Evolutionary conservation across 1,140 invertebrate species (phyloP).

Genomic region (Steinernema feltiae): DNA sequence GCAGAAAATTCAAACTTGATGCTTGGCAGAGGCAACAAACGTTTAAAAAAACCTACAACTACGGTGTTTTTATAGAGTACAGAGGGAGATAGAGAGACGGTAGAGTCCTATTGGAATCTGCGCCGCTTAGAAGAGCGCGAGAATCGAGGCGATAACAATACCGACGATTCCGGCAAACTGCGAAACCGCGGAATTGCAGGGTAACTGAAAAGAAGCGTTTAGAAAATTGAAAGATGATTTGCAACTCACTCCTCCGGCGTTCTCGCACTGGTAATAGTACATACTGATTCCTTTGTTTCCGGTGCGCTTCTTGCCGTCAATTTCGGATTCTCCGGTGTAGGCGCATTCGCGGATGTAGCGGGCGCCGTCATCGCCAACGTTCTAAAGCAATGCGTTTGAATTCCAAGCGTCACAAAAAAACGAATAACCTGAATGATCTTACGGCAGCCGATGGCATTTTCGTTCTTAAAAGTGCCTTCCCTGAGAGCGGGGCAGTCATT

Average conservation of each 20-base stretch:
- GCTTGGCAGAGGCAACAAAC: too few species aligned
- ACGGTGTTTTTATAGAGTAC: background rate
- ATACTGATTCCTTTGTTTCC: constrained; percentile 37
- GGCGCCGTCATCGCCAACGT: constrained; percentile 31
- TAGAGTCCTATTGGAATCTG: background rate
- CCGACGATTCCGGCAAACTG: background rate
- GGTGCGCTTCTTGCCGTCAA: constrained; percentile 40
- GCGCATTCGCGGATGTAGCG: constrained; percentile 35
- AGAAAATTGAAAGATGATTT: background rate
- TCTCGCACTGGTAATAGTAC: constrained; percentile 40
- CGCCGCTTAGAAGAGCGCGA: background rate
- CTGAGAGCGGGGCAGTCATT: constrained; percentile 28
- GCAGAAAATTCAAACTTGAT: too few species aligned
- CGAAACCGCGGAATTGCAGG: background rate
- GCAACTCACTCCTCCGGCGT: background rate
- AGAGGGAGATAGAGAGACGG: background rate
- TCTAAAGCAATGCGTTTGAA: constrained; percentile 24
- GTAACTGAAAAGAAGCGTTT: background rate
- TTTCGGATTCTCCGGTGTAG: constrained; percentile 29
- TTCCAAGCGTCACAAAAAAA: too few species aligned
- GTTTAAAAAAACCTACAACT: background rate
- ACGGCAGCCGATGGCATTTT: constrained; percentile 32
- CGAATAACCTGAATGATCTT: constrained; percentile 38
- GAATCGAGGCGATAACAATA: background rate
- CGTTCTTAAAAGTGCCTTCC: constrained; percentile 23